phyloP scores from a whole-genome alignment of 2,113 vertebrate species.

The Hyperoodon ampullatus region DNA sequence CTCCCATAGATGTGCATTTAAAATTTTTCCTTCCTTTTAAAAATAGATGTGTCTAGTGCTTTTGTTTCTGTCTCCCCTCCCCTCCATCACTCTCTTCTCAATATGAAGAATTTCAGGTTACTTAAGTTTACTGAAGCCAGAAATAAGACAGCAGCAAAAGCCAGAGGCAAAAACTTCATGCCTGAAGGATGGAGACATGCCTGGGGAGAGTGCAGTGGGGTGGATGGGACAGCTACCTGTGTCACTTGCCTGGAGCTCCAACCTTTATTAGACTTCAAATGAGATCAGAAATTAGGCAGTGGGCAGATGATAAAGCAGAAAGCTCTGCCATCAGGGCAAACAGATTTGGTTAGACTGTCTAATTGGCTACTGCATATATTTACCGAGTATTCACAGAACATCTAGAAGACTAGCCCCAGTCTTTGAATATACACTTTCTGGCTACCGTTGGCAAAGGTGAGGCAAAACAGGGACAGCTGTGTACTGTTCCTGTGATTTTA shows the following conservation, averaged over 20 bases:
- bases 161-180: constrained; percentile 58
- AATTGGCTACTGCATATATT: background rate
- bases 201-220: background rate
- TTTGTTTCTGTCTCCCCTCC: background rate
- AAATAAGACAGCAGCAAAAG: background rate
- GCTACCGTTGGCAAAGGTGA: background rate
- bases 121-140: background rate
- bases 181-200: background rate
- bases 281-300: background rate
- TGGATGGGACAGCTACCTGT: background rate
- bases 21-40: background rate
- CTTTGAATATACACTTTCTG: background rate
- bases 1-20: background rate
- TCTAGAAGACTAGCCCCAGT: background rate
- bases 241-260: background rate
- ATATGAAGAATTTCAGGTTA: background rate
- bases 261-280: background rate
- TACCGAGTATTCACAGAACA: background rate
- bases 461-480: background rate
- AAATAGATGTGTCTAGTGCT: background rate
- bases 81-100: background rate
- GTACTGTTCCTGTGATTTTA: background rate
- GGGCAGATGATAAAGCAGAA: background rate
- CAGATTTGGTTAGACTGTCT: background rate
- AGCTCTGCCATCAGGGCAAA: background rate